Percentiles rank a stretch among this genome's conserved stretches.
phyloP scores from a whole-genome alignment of 2,888 invertebrate genomes.

The Nephrotoma guestfalica region DNA sequence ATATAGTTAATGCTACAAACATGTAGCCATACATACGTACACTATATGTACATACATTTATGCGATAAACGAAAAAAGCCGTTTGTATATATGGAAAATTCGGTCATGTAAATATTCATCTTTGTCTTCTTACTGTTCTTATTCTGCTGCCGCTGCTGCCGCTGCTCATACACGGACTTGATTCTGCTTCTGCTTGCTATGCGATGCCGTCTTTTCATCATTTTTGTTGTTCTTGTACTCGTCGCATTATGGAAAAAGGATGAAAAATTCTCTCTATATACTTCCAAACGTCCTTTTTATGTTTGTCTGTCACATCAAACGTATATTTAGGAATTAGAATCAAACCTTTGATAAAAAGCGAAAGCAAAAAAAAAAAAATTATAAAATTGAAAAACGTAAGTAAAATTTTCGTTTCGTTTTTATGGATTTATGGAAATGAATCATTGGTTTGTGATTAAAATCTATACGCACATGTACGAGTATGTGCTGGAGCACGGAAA shows the following conservation, averaged over 20 bases:
- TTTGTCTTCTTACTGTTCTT: neutral
- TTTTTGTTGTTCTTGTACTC: neutral
- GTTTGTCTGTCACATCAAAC: neutral
- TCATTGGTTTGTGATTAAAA: neutral
- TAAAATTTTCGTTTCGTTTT: neutral
- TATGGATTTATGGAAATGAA: neutral
- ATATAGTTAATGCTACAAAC: neutral
- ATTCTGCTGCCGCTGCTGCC: too few relatives aligned
- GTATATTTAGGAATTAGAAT: neutral
- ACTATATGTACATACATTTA: neutral
- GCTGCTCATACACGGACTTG: neutral
- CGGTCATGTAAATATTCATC: neutral
- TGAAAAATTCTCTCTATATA: neutral
- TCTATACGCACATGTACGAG: neutral
- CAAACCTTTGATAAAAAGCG: neutral
- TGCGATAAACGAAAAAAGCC: neutral
- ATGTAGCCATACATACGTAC: neutral
- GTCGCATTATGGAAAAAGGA: neutral
- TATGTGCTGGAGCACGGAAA: neutral
- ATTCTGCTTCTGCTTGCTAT: neutral
- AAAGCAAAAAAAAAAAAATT: neutral
- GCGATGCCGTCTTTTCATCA: neutral
- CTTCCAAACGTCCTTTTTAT: neutral
- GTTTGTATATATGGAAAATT: neutral
- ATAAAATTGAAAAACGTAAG: neutral